These are phyloP conservation scores for Tretioscincus oriximinensis DNA, from an alignment of 2,113 vertebrate genomes.

Conservation along the genomic window DNA sequence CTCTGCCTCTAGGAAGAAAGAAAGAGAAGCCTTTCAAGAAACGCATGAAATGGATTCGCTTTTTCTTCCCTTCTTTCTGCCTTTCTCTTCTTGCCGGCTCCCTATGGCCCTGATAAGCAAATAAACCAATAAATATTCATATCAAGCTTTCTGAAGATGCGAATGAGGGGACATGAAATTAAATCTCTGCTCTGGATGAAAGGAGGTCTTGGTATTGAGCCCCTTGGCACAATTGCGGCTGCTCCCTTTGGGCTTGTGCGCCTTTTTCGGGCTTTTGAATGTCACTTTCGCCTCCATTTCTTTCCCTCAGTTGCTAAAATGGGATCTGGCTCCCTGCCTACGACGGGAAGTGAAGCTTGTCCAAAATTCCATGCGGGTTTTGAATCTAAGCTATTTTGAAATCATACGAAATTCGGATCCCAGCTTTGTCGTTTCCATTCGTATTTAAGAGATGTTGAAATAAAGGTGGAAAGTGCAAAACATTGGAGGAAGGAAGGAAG, in stretches of 20 bases:
- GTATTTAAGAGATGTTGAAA: not conserved
- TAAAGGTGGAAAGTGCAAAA: too few relatives aligned
- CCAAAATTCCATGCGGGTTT: too few relatives aligned
- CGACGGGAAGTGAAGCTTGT: too few relatives aligned
- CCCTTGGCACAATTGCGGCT: not conserved
- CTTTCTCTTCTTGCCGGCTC: not conserved
- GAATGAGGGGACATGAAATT: slow-evolving; percentile 39
- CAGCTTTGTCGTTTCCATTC: not conserved
- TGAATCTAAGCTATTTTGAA: too few relatives aligned
- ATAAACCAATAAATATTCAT: slow-evolving; percentile 85
- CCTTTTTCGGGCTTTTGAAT: not conserved
- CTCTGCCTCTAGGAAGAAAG: slow-evolving; percentile 63
- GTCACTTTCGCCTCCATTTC: too few relatives aligned
- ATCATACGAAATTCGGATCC: not conserved
- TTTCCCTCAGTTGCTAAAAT: not conserved
- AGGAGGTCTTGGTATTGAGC: not conserved
- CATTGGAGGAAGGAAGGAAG: too few relatives aligned
- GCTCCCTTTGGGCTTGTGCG: fast-evolving
- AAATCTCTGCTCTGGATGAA: not conserved
- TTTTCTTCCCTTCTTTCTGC: not conserved
- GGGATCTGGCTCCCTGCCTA: too few relatives aligned
- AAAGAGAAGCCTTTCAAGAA: slow-evolving; percentile 77
- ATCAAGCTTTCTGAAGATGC: slow-evolving; percentile 63
- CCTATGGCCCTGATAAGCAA: slow-evolving; percentile 66
- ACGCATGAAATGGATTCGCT: slow-evolving; percentile 78